Conservation (phyloP, 2,888 invertebrate genomes). For the Dorcus hopei region DNA sequence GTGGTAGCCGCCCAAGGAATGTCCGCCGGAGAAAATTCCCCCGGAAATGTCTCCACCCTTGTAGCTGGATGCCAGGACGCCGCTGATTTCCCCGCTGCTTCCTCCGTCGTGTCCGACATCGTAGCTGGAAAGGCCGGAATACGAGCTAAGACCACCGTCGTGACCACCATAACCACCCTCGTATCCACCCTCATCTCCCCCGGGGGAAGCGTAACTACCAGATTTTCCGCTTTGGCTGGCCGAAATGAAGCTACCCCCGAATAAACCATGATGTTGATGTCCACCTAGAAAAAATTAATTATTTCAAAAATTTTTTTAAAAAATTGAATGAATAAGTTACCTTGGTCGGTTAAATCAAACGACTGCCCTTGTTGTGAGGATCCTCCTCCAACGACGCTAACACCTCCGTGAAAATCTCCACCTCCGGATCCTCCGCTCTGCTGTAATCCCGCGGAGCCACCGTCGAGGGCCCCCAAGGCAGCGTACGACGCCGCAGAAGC, state of each 20-base stretch:
- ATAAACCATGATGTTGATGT: conserved; percentile 20
- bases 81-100: conserved; percentile 12
- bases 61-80: conserved; percentile 18
- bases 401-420: conserved; percentile 30
- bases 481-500: background rate
- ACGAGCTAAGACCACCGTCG: conserved; percentile 21
- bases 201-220: conserved; percentile 18
- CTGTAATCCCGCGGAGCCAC: conserved; percentile 14
- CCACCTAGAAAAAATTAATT: conserved; percentile 5
- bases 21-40: conserved; percentile 3
- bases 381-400: conserved; percentile 29
- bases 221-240: conserved; percentile 25
- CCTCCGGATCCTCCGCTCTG: conserved; percentile 22
- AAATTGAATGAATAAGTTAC: background rate
- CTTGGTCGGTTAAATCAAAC: conserved; percentile 30
- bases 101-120: conserved; percentile 11
- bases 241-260: conserved; percentile 32
- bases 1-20: background rate
- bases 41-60: conserved; percentile 12
- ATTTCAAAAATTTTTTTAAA: background rate
- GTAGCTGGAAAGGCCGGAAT: conserved; percentile 10
- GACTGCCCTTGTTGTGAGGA: conserved; percentile 25
- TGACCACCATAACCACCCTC: conserved; percentile 9
- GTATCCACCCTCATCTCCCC: conserved; percentile 19
- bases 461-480: conserved; percentile 9